Evolutionary conservation across 2,888 invertebrate species (phyloP), one percentile per base, ranked within the genome.

Genomic region (Drosophila pseudotakahashii): DNA sequence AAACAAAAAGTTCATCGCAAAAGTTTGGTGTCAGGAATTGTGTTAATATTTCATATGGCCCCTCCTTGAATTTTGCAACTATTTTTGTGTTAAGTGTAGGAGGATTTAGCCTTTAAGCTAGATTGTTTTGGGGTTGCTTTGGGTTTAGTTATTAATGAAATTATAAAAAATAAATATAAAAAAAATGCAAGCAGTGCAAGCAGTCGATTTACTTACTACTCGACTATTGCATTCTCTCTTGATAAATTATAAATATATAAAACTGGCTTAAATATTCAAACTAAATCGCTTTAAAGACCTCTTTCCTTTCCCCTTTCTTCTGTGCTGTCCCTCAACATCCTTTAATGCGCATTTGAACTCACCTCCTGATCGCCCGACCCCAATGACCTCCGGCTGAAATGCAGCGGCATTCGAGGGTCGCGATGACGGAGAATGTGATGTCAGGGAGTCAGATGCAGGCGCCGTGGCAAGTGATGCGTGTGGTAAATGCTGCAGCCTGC

Each of bases 391-490:
- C 67, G 58, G 52, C 58, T 34, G 42, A 14, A 41, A 23, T 42
- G 58, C 52, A 52, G 10, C n/a, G 52, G 52, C 58, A 52, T 42
- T 59, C 52, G 52, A 41, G 52, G 58, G 39, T 32, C 34, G 39
- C 52, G 53, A 39, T 47, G 67, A 47, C 34, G 34, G 11, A 34
- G 34, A 10, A 34, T 11, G 10, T 14, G 14, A 26, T 45, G 42
- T 9, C 26, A 16, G 32, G 39, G 30, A 54, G 30, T 37, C 36
- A 13, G 41, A 34, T 16, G 30, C 48, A 36, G 51, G 44, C 64
- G 39, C 19, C 47, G 47, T 42, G 69, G 47, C 51, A 14, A 68
- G 69, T 59, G 59, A 60, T 53, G 52, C 71, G 52, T 70, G 60
- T 48, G 52, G 41, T 51, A 47, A 69, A 57, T 51, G 71, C 48